Percentiles rank a stretch among this genome's conserved stretches.
Evolutionary conservation across 2,113 vertebrate species (phyloP).

Genomic region (Gallinago undulata): DNA sequence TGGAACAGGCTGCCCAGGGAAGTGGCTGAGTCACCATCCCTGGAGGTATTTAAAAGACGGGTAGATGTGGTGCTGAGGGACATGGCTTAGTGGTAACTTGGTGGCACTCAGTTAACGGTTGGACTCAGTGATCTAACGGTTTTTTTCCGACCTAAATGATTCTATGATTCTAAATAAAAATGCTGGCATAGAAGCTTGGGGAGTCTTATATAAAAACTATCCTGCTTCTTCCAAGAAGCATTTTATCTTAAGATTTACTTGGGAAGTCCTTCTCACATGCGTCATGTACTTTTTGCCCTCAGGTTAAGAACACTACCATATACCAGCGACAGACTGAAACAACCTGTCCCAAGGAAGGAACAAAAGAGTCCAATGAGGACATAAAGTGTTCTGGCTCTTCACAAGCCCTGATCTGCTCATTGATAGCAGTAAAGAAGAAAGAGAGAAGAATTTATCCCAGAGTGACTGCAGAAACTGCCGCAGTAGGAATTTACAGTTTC

Average conservation of each 20-base stretch:
- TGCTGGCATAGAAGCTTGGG: background rate
- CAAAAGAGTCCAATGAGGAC: background rate
- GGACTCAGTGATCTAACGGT: background rate
- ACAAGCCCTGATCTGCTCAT: background rate
- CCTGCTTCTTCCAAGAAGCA: background rate
- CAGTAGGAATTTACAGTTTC: background rate
- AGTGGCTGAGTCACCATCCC: background rate
- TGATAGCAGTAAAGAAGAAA: background rate
- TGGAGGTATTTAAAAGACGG: background rate
- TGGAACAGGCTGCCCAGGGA: background rate
- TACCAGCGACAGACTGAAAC: background rate
- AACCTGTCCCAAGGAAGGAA: background rate
- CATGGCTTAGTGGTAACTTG: background rate
- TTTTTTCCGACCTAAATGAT: background rate
- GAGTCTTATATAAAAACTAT: background rate
- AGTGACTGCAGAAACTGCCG: background rate
- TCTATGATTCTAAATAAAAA: background rate
- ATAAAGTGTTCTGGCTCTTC: background rate
- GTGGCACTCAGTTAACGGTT: background rate
- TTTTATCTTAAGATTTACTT: background rate
- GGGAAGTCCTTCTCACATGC: background rate
- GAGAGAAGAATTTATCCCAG: background rate
- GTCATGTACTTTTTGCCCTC: background rate
- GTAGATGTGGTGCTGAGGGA: background rate
- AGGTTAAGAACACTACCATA: background rate